These are phyloP conservation scores for Gadopsis bispinosus DNA, from an alignment of 2,797 vertebrate genomes.

Conservation along the genomic window DNA sequence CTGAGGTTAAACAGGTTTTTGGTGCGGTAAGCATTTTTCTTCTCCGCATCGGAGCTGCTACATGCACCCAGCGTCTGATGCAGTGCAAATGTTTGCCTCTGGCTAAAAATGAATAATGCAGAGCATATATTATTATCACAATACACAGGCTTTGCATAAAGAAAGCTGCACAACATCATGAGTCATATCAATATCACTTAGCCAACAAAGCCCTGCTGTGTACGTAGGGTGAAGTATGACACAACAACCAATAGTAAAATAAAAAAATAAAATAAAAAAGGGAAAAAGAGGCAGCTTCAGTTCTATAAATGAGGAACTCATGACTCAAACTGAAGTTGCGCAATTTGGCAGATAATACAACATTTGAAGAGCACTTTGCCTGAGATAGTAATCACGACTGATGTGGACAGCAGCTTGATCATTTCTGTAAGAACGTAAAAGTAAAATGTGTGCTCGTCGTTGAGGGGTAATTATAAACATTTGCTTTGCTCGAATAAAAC, in stretches of 20 bases:
- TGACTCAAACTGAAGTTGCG: conserved; percentile 5
- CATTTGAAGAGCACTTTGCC: not conserved
- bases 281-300: not conserved
- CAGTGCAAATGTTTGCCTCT: conserved; percentile 71
- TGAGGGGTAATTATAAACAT: conserved; percentile 59
- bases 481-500: conserved; percentile 59
- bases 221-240: conserved; percentile 29
- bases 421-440: conserved; percentile 10
- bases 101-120: conserved; percentile 79
- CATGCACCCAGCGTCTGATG: conserved; percentile 60
- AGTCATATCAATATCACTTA: conserved; percentile 70
- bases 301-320: not conserved
- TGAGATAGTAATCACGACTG: conserved; percentile 2
- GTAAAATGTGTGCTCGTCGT: not conserved
- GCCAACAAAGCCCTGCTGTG: conserved; percentile 37
- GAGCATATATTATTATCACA: conserved; percentile 75
- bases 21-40: conserved; percentile 59
- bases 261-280: no score
- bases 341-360: conserved; percentile 17
- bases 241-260: conserved; percentile 10
- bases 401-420: conserved; percentile 1
- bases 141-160: conserved; percentile 73
- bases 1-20: conserved; percentile 51
- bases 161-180: conserved; percentile 57
- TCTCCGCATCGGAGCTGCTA: conserved; percentile 54